Evolutionary conservation across 2,888 invertebrate genomes (phyloP), one percentile per base, ranked within the genome.

Genomic region (Nomada lathburiana): DNA sequence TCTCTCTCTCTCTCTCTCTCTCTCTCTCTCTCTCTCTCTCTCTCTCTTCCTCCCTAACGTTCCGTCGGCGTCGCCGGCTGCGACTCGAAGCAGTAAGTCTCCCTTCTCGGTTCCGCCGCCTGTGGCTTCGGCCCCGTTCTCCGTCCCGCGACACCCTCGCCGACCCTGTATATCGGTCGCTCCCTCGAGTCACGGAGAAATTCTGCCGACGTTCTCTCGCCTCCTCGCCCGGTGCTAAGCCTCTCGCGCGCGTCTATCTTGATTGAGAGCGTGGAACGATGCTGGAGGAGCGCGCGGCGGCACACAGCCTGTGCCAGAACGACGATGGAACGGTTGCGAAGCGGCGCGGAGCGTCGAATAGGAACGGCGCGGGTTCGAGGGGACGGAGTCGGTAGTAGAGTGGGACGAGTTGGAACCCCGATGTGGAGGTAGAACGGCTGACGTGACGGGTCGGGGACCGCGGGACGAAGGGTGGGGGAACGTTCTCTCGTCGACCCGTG

Each of bases 221-320:
- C 88, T 89, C 88, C 86, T 86, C 86, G 55, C 57, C 87, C 90
- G 91, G 92, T 90, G 92, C 90, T 90, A 92, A 91, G 92, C 92
- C 92, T 91, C 91, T 90, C 92, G 89, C 89, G 89, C 89, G 89
- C 91, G 92, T 92, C 93, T 93, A 93, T 93, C 93, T 93, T 93
- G 93, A 93, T 93, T 91, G 93, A 93, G 93, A 93, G 93, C 92
- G 92, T 91, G 92, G 92, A 88, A 52, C 72, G 81, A 87, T 85
- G 80, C 68, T 50, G 80, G 63, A 62, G 68, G 65, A 67, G 80
- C 62, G 55, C 55, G 62, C 55, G 47, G 65, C 62, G 36, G 42
- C 16, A n/a, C 72, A 62, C 67, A 67, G 59, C 57, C 57, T 52
- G 68, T 60, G 75, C 75, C 53, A 53, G 52, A 53, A 55, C 89